phyloP scores from a whole-genome alignment of 1,140 invertebrate species.

The Drosophila santomea region DNA sequence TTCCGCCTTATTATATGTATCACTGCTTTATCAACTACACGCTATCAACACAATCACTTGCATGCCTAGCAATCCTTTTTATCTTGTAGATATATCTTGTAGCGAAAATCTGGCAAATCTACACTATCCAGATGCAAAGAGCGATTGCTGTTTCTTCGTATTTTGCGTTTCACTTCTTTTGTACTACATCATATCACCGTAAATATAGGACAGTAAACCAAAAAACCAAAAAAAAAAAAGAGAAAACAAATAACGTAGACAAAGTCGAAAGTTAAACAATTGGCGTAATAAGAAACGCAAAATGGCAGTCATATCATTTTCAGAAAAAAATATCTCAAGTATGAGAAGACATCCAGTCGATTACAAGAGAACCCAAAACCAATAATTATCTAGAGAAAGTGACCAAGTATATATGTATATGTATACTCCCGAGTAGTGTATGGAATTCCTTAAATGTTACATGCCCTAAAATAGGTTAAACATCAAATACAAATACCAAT shows the following conservation, averaged over 20 bases:
- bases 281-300: constrained; percentile 39
- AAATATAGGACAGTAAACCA: constrained; percentile 73
- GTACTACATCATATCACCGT: constrained; percentile 29
- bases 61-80: constrained; percentile 1
- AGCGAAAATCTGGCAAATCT: constrained; percentile 2
- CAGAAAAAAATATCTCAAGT: constrained; percentile 5
- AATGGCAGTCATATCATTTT: constrained; percentile 21
- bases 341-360: constrained; percentile 19
- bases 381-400: constrained; percentile 18
- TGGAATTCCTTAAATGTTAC: constrained; percentile 78
- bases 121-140: constrained; percentile 12
- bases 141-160: constrained; percentile 11
- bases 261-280: constrained; percentile 49
- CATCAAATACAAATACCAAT: constrained; percentile 11
- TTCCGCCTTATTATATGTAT: constrained; percentile 11
- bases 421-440: constrained; percentile 74
- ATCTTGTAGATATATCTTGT: constrained; percentile 11
- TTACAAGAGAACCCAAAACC: constrained; percentile 18
- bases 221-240: background rate
- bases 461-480: constrained; percentile 61
- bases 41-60: constrained; percentile 1
- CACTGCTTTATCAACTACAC: constrained; percentile 14
- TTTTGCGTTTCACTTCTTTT: constrained; percentile 49
- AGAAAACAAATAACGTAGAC: constrained; percentile 42
- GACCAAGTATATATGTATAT: constrained; percentile 64